phyloP scores from a whole-genome alignment of 2,113 vertebrate genomes.

The Eupsittula cactorum region DNA sequence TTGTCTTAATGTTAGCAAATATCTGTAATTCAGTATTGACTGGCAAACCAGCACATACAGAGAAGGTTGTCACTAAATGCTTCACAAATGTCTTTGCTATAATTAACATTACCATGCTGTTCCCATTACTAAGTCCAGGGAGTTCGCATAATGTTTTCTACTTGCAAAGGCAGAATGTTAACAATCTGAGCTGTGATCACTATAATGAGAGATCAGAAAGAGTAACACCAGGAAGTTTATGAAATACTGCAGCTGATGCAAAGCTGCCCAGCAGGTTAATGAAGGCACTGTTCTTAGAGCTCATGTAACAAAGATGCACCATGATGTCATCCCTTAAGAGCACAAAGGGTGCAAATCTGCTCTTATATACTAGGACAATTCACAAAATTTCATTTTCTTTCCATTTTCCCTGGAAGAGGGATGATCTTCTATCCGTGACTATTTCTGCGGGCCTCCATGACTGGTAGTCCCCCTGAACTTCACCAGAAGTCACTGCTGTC shows the following conservation, averaged over 20 bases:
- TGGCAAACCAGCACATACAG: not conserved
- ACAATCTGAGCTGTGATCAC: not conserved
- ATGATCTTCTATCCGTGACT: too few species aligned
- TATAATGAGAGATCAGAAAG: not conserved
- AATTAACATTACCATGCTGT: constrained; percentile 13
- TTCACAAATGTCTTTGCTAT: not conserved
- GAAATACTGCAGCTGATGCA: not conserved
- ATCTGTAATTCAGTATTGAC: not conserved
- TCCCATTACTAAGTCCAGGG: not conserved
- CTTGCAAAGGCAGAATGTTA: not conserved
- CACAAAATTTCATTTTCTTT: not conserved
- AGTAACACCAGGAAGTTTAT: not conserved
- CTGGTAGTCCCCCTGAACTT: not conserved
- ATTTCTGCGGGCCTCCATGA: not conserved
- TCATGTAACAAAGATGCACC: rapidly evolving
- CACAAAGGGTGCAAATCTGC: not conserved
- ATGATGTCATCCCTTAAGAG: not conserved
- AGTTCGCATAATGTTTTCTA: not conserved
- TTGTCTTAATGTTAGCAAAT: constrained; percentile 4
- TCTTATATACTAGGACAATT: not conserved
- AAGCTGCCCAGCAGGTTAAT: not conserved
- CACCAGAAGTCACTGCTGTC: not conserved
- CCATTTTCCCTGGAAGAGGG: not conserved
- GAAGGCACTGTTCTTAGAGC: not conserved
- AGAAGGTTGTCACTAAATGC: not conserved